Base-by-base conservation (phyloP, 2,113 vertebrate genomes). In the Hyaena hyaena region DNA sequence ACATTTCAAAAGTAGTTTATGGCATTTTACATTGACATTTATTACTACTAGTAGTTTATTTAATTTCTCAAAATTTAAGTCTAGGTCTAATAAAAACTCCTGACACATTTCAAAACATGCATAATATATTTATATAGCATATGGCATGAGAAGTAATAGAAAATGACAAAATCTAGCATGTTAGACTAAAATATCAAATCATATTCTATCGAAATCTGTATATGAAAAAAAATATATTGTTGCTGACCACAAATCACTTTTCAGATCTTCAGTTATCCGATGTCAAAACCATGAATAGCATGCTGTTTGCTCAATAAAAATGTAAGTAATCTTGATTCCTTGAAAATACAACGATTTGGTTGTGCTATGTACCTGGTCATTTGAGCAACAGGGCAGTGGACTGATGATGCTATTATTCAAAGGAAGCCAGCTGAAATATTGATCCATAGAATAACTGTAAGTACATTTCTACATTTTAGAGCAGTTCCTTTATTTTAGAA, bases 261-360 rank as follows among this genome's bases (percentile, higher is more conserved):
- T 92, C 31, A 95, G 58, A 97, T 89, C n/a, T 96, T 55, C 93
- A 83, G 88, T 81, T 98, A 98, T 58, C 45, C 87, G 93, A 97
- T 88, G 87, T 98, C 94, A 98, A 95, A 98, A 33, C 82, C 61
- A 95, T 96, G 74, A 97, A 97, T 68, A 69, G 31, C 3, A 35
- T 86, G 45, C 35, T 97, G 84, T 86, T 96, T 61, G 15, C 80
- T 93, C 96, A 98, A 97, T 98, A 98, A 98, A 98, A 98, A 98
- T 98, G 93, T 96, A 98, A 98, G 98, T 96, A 94, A 2, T 50
- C 58, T 93, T 48, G 83, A 93, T 96, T 97, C 87, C 68, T 4
- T 93, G 86, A 97, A 97, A 98, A 35, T 88, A 39, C 81, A 94
- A 77, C 76, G 21, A 50, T 90, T 98, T 90, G 80, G 90, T 82